These are phyloP conservation scores for Ceryle rudis DNA, from an alignment of 2,797 vertebrate genomes.

Conservation along the genomic window DNA sequence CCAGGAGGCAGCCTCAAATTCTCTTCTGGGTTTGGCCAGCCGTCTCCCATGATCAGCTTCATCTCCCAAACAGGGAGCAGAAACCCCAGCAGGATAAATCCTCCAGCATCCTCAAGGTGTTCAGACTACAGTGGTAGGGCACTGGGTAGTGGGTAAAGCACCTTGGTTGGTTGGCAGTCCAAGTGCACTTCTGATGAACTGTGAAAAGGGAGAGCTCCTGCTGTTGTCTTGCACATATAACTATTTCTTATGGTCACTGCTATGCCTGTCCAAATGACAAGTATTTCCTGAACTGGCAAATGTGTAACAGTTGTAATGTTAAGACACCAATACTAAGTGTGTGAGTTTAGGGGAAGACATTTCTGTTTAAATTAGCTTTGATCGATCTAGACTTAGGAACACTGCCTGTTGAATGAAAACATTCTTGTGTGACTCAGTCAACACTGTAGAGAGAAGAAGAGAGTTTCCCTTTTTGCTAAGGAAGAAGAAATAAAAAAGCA, in stretches of 20 bases:
- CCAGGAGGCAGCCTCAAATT: neutral
- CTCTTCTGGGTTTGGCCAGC: neutral
- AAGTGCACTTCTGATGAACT: neutral
- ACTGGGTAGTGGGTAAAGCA: too few species aligned
- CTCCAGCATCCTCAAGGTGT: fast-evolving
- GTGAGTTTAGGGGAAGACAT: neutral
- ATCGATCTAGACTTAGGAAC: neutral
- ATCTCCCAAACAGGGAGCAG: neutral
- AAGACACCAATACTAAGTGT: neutral
- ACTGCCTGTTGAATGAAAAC: neutral
- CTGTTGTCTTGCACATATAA: fast-evolving
- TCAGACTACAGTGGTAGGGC: fast-evolving
- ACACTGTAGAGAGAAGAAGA: neutral
- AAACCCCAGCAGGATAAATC: neutral
- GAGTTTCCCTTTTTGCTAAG: neutral
- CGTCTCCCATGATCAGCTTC: neutral
- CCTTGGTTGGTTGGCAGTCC: neutral
- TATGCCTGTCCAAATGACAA: neutral
- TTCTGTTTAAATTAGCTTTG: neutral
- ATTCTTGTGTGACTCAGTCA: neutral
- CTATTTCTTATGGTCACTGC: neutral
- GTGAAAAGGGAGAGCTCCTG: neutral
- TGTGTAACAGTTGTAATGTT: fast-evolving
- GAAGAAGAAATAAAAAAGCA: neutral
- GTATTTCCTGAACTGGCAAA: neutral